Conservation (phyloP, 2,888 invertebrate species). For the Drosophila lutescens region DNA sequence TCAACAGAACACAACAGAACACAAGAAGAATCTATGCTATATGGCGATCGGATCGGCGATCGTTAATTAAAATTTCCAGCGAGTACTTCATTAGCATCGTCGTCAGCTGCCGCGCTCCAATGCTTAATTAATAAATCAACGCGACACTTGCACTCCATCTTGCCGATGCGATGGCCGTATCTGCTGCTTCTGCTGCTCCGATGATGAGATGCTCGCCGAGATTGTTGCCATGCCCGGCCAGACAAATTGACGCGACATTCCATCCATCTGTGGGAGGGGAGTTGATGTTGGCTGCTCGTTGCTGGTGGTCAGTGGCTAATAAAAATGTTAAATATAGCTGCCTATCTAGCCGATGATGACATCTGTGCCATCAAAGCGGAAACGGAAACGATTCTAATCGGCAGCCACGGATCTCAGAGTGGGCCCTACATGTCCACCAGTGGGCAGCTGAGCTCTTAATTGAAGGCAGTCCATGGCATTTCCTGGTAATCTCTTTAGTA, state of each 20-base stretch:
- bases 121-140: constrained; percentile 84
- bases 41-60: constrained; percentile 53
- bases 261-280: constrained; percentile 43
- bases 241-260: constrained; percentile 82
- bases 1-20: constrained; percentile 51
- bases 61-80: constrained; percentile 78
- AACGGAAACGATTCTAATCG: constrained; percentile 78
- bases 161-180: constrained; percentile 71
- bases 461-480: constrained; percentile 18
- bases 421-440: constrained; percentile 42
- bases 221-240: constrained; percentile 69
- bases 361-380: constrained; percentile 55
- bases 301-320: constrained; percentile 17
- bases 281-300: constrained; percentile 1
- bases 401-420: constrained; percentile 58
- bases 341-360: constrained; percentile 23
- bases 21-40: constrained; percentile 41
- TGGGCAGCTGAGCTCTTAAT: constrained; percentile 52
- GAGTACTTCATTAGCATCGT: constrained; percentile 72
- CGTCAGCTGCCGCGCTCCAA: constrained; percentile 59
- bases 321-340: constrained; percentile 46
- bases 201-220: constrained; percentile 43
- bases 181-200: constrained; percentile 25
- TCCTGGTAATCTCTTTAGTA: constrained; percentile 10
- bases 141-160: constrained; percentile 80